phyloP scores from a whole-genome alignment of 2,888 invertebrate species.

The Eupithecia inturbata region DNA sequence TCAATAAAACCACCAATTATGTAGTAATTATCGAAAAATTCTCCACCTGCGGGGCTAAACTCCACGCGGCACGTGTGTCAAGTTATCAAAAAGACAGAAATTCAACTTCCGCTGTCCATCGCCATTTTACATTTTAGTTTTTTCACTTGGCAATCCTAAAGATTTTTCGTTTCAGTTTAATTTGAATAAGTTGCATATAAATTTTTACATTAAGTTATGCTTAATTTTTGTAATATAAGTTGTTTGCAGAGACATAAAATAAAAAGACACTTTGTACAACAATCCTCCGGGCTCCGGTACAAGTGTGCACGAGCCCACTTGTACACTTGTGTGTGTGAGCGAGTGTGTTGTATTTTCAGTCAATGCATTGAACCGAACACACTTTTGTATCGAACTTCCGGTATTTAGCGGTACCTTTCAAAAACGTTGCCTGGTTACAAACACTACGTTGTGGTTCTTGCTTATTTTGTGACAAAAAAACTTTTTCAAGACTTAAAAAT shows the following conservation, averaged over 20 bases:
- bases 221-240: too few relatives aligned
- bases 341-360: not conserved
- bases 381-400: not conserved
- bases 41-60: slow-evolving; percentile 81
- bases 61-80: slow-evolving; percentile 85
- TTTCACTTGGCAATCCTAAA: slow-evolving; percentile 58
- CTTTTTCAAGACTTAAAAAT: not conserved
- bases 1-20: slow-evolving; percentile 56
- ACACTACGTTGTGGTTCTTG: slow-evolving; percentile 2
- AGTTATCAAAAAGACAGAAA: slow-evolving; percentile 77
- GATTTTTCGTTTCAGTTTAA: not conserved
- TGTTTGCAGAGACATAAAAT: too few relatives aligned
- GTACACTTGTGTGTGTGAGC: too few relatives aligned
- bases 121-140: slow-evolving; percentile 68
- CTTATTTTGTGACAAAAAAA: slow-evolving; percentile 3
- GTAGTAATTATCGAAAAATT: slow-evolving; percentile 58
- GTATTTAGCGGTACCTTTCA: not conserved
- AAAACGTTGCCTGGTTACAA: slow-evolving; percentile 10
- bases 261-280: too few relatives aligned
- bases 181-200: not conserved
- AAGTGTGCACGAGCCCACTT: too few relatives aligned
- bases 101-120: slow-evolving; percentile 68
- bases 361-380: not conserved
- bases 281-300: too few relatives aligned
- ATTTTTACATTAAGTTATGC: too few relatives aligned